Evolutionary conservation across 2,888 invertebrate species (phyloP), one percentile per base, ranked within the genome.

Genomic region (Tortrix viridana): DNA sequence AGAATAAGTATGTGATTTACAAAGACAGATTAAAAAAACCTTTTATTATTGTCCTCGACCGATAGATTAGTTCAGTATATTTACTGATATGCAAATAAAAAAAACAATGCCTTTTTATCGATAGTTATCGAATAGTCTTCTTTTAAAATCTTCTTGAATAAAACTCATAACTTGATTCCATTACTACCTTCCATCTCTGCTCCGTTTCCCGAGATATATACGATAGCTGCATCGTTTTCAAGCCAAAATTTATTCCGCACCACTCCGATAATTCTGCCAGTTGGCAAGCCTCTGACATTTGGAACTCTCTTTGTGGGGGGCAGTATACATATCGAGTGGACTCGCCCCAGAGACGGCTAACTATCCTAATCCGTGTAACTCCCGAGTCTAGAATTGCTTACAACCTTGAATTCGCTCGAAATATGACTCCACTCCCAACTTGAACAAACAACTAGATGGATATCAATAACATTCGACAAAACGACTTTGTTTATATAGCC

Each of bases 241-340:
- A 71, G 69, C 69, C 67, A 74, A 74, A 74, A 77, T 79, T 73
- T 75, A 71, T 77, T 75, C 69, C 68, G 66, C 70, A 74, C 67
- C 69, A 67, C 61, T 72, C 70, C 73, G 69, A 74, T 79, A 75
- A 74, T 73, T 79, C 72, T 74, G 74, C 71, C 72, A 79, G 77
- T 82, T 84, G 82, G 82, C 80, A 84, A 79, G 73, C 74, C 69
- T 70, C 73, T 80, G 78, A 79, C 77, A 77, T 81, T 82, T 74
- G 68, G 67, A 74, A 77, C 74, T 81, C 75, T 78, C 78, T 83
- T 76, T 77, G 80, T 79, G 72, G 73, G 74, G 69, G 74, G 64
- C 69, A 61, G 71, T 73, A 65, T 72, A 74, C 72, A 67, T 74
- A 77, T 79, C 73, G 77, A 79, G 74, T 74, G 66, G 72, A 70